A percentile compares a stretch with the other conserved stretches of the same genome.
These are phyloP conservation scores for Netelia fuscicornis DNA, from an alignment of 2,888 invertebrate genomes.

Conservation along the genomic window DNA sequence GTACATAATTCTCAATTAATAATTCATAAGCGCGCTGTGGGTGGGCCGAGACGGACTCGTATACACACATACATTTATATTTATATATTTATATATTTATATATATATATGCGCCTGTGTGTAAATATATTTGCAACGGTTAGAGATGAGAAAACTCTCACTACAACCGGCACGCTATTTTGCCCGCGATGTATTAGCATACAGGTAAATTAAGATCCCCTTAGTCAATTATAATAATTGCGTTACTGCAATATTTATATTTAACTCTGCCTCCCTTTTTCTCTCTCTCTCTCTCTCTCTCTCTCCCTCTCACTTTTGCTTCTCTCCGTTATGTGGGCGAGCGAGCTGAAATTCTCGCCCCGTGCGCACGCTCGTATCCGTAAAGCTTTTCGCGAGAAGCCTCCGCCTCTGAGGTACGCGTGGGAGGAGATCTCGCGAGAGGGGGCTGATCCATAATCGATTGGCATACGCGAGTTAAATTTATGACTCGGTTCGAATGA, in stretches of 20 bases:
- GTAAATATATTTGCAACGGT: slow-evolving; percentile 22
- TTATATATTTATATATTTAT: neutral
- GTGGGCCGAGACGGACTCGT: slow-evolving; percentile 66
- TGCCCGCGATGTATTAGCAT: slow-evolving; percentile 73
- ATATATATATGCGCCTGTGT: neutral
- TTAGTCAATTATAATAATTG: slow-evolving; percentile 77
- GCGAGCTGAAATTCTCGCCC: neutral
- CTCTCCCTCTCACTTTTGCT: neutral
- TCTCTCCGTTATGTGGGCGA: neutral
- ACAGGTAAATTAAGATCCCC: slow-evolving; percentile 75
- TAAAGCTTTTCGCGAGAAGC: slow-evolving; percentile 6
- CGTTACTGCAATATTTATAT: slow-evolving; percentile 76
- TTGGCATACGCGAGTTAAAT: slow-evolving; percentile 23
- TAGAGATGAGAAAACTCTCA: slow-evolving; percentile 44
- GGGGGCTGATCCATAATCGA: slow-evolving; percentile 31
- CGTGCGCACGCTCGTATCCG: neutral
- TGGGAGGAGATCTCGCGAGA: slow-evolving; percentile 21
- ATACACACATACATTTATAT: neutral
- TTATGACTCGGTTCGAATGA: slow-evolving; percentile 25
- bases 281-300: neutral
- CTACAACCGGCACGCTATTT: slow-evolving; percentile 36
- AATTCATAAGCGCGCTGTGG: slow-evolving; percentile 78
- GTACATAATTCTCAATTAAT: slow-evolving; percentile 77
- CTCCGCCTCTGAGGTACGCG: slow-evolving; percentile 15
- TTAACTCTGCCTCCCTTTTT: neutral